Evolutionary conservation across 1,140 invertebrate genomes (phyloP), one percentile per base, ranked within the genome.

Genomic region (Nasonia giraulti): DNA sequence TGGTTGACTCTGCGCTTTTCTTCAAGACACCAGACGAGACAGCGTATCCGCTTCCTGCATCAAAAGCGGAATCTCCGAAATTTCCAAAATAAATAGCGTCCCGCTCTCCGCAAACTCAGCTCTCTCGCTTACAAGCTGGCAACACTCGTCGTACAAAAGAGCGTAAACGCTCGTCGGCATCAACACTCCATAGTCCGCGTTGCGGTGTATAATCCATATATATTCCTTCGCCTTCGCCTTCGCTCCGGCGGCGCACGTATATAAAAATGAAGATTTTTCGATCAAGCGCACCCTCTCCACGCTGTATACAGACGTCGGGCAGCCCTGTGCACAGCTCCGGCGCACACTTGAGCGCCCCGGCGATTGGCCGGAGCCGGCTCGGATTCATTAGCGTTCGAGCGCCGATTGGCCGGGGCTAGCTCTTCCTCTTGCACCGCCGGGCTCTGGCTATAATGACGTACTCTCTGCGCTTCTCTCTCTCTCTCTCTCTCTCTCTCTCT

Each of bases 341-440:
- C 50, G 85, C 84, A 31, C 85, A 80, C 85, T 68, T 69, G 86
- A 86, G 87, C 86, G 85, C 73, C 17, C 79, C 17, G 82, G 86
- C 4, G 86, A 92, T 92, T 92, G 91, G 91, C 87, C 78, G 88
- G 84, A 86, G 85, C 76, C 86, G 88, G 87, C 90, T 91, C 86
- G 88, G 91, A 91, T 91, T 92, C 91, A 92, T 92, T 92, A 92
- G 89, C 89, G 87, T 88, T 88, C 87, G 88, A 74, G 77, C 80
- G 77, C 81, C 87, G 86, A 92, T 92, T 92, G 91, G 91, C 87
- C 85, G 88, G 85, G 47, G 40, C 23, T 82, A 84, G 78, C 88
- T 90, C 88, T 88, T 89, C 90, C 88, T 90, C 89, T 90, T 90
- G 85, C 89, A 88, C 88, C 87, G 86, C 88, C 87, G 85, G 86